Evolutionary conservation across 2,888 invertebrate species (phyloP), one percentile per base, ranked within the genome.

Genomic region (Drosophila pseudotakahashii): DNA sequence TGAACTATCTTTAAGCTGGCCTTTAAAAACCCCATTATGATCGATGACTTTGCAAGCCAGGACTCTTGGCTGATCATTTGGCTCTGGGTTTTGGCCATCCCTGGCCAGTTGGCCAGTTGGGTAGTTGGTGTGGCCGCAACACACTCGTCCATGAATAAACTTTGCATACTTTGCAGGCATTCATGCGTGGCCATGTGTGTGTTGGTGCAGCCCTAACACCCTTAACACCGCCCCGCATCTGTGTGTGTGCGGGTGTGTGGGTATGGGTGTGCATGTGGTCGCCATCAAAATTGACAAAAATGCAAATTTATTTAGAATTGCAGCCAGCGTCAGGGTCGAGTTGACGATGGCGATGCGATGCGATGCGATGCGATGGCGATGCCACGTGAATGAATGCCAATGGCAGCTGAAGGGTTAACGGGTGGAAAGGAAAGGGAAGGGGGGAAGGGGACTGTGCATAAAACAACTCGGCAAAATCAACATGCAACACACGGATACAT

Each of bases 301-400:
- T 88, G 78, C 78, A 87, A 86, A 88, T 88, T 84, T 87, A 81
- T 86, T 85, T 80, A 88, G 80, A 77, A 77, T 74, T 81, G 64
- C 60, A 61, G 67, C 42, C 70, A 59, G 62, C 73, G 73, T 63
- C 57, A 64, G 73, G 72, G 73, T 73, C 73, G 54, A 61, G 72
- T 52, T 64, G 66, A 47, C 64, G 64, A 52, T 64, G 64, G 63
- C 26, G 26, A 26, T 26, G 26, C 23, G 23, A 23, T 23, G 63
- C 26, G 26, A 26, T 26, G 26, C 23, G 23, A 23, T 23, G 23
- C 63, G 63, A 37, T 52, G 51, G 48, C 64, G 64, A 47, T 59
- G 70, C 73, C 62, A 60, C 61, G 55, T 59, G 72, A 79, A 73
- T 85, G 83, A 85, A 85, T 85, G 86, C 69, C 79, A 68, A 72